Evolutionary conservation across 2,113 vertebrate genomes (phyloP).

Genomic region (Ictalurus furcatus): DNA sequence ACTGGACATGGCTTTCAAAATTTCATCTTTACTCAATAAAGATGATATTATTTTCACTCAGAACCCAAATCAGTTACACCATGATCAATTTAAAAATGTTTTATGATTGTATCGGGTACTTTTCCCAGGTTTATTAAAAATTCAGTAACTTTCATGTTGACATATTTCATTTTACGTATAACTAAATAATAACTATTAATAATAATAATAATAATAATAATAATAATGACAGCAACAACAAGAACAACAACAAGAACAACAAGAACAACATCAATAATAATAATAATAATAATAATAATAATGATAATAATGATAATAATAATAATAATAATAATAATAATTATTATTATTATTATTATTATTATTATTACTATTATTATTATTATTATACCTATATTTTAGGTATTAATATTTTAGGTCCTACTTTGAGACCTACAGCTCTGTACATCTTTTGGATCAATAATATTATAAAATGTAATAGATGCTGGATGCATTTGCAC

Average conservation of each 20-base stretch:
- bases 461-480: not conserved
- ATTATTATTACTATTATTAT: not conserved
- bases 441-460: not conserved
- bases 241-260: no score
- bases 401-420: no score
- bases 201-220: no score
- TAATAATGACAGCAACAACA: no score
- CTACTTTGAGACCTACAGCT: not conserved
- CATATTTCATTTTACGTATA: not conserved
- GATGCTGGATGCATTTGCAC: not conserved
- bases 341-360: not conserved
- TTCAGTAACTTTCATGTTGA: not conserved
- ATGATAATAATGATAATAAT: no score
- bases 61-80: not conserved
- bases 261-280: no score
- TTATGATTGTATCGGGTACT: not conserved
- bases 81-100: not conserved
- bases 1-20: not conserved
- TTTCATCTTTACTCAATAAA: not conserved
- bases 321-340: no score
- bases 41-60: not conserved
- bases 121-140: not conserved
- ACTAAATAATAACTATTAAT: not conserved
- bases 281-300: no score
- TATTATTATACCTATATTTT: not conserved